Evolutionary conservation across 2,797 vertebrate species (phyloP), one percentile per base, ranked within the genome.

Genomic region (Enteromius thamalakanensis): DNA sequence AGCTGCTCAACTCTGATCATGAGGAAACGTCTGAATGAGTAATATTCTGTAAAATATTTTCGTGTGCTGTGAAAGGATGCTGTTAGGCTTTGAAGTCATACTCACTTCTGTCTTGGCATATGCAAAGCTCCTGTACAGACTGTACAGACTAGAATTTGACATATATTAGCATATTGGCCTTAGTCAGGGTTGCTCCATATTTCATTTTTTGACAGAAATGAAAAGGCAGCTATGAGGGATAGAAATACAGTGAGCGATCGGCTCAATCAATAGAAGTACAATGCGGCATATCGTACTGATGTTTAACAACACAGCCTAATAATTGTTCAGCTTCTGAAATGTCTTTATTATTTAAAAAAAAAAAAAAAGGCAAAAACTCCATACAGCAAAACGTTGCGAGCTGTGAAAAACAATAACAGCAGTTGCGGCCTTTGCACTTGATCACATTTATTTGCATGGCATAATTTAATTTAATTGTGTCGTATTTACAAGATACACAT

Each of bases 131-230:
- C 15, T 29, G 69, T 19, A 19, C 69, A 71, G 45, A 49, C 15
- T 29, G 42, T 19, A 5, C 69, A 71, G 42, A 29, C 29, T 74
- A 34, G 26, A 34, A 5, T 53, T 53, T 75, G 49, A 37, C 32
- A 37, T 55, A 37, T 75, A 72, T 72, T 72, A 51, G 9, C 70
- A 72, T 72, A 72, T 32, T 29, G 23, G 15, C 58, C 58, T 62
- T 62, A 62, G 5, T 62, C 58, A 60, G 58, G 12, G 23, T 62
- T 14, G 23, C 23, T 26, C 23, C 58, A 26, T 26, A 2, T 60
- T 60, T 26, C 12, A 14, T 6, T 60, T 42, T 60, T 60, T 60
- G 4, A 62, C 11, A 29, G 58, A 62, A 26, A 14, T 14, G 23
- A 60, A 62, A 29, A 62, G 60, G 26, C 14, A 26, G 58, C 11